Conservation (phyloP, 2,113 vertebrate species). For the Neopipo cinnamomea region DNA sequence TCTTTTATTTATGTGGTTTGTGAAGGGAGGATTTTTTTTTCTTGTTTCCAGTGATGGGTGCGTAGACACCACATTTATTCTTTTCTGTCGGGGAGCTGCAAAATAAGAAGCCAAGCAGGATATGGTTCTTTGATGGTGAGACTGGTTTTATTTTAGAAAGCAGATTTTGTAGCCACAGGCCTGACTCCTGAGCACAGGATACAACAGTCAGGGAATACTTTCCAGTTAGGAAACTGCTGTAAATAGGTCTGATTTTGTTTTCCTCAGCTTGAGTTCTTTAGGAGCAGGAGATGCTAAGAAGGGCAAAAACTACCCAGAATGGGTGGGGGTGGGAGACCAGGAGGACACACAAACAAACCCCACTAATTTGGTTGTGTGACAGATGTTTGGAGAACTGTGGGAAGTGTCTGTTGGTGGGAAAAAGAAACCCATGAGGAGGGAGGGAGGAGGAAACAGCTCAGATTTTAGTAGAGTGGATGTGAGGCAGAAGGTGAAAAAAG, state of each 20-base stretch:
- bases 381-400: not conserved
- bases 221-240: not conserved
- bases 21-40: not conserved
- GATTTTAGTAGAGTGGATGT: not conserved
- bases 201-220: not conserved
- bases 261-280: not conserved
- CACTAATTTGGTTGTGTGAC: not conserved
- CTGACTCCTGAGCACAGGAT: not conserved
- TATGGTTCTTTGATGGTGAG: not conserved
- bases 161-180: not conserved
- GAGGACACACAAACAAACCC: not conserved
- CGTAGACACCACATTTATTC: not conserved
- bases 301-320: not conserved
- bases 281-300: not conserved
- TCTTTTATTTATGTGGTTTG: not conserved
- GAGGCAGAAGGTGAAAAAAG: not conserved
- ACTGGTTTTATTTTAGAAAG: conserved; percentile 11
- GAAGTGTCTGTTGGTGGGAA: not conserved
- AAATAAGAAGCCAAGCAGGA: not conserved
- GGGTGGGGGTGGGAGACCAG: not conserved
- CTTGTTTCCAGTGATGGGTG: not conserved
- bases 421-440: not conserved
- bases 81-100: not conserved
- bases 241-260: not conserved
- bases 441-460: not conserved